Conservation (phyloP, 64 coral and sea anemone species). For the Acropora tenuis region DNA sequence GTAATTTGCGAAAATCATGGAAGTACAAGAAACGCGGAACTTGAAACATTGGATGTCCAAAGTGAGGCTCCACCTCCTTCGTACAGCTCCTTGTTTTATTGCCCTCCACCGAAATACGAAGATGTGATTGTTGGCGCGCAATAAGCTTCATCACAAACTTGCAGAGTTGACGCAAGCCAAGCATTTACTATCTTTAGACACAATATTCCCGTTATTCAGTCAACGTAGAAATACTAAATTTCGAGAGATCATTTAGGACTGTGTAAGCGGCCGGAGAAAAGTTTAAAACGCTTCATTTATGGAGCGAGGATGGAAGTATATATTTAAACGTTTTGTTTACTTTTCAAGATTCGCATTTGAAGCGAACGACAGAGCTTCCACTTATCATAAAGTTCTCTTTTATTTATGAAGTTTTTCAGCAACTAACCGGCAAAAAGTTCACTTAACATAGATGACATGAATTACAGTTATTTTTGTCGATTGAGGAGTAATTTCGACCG, state of each 20-base stretch:
- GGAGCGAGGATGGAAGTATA: not conserved
- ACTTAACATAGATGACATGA: too few species aligned
- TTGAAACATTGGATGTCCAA: not conserved
- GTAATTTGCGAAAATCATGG: not conserved
- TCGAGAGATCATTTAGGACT: not conserved
- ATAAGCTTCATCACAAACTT: not conserved
- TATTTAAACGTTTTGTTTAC: not conserved
- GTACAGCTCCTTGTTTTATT: conserved; percentile 42
- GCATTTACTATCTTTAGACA: not conserved
- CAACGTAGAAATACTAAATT: not conserved
- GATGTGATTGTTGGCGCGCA: conserved; percentile 15
- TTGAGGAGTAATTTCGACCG: too few species aligned
- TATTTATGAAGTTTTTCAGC: too few species aligned
- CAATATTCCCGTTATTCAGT: too few species aligned
- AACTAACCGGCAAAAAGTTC: too few species aligned
- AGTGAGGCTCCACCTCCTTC: not conserved
- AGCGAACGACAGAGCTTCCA: too few species aligned
- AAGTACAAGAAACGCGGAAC: not conserved
- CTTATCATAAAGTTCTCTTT: too few species aligned
- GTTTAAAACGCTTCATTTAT: not conserved
- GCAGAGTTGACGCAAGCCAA: not conserved
- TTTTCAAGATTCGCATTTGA: too few species aligned
- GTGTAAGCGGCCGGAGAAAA: not conserved
- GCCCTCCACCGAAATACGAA: conserved; percentile 43
- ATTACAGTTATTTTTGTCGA: too few species aligned